phyloP scores from a whole-genome alignment of 2,888 invertebrate genomes.

The Pristionchus exspectatus region DNA sequence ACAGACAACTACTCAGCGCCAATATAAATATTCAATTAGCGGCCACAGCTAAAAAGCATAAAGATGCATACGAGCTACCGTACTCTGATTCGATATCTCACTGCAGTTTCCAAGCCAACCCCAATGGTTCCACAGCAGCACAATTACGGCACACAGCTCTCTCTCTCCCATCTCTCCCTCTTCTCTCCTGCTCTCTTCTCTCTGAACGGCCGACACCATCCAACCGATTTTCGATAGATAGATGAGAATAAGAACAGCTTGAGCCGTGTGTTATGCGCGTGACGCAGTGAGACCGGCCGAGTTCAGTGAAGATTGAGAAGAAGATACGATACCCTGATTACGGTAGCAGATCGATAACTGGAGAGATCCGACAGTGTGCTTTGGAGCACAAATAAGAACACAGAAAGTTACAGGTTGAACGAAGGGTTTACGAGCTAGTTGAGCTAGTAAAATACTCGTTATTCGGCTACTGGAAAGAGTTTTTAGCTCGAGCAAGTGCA shows the following conservation, averaged over 20 bases:
- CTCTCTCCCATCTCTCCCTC: not conserved
- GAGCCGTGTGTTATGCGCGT: not conserved
- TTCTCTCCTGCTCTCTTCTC: not conserved
- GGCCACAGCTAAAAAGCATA: too few species aligned
- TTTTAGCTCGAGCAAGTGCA: not conserved
- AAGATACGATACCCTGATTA: not conserved
- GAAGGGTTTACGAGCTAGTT: not conserved
- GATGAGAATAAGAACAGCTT: not conserved
- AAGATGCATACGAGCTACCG: too few species aligned
- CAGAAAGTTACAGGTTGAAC: constrained; percentile 7
- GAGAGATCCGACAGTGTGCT: not conserved
- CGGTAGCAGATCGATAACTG: not conserved
- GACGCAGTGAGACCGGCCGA: not conserved
- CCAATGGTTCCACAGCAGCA: not conserved
- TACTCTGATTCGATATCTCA: not conserved
- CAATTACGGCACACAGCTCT: not conserved
- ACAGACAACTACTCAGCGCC: too few species aligned
- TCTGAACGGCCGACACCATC: not conserved
- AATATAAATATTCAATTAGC: too few species aligned
- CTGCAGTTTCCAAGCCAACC: not conserved
- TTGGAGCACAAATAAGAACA: not conserved
- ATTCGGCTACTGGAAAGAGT: not conserved
- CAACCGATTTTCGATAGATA: not conserved
- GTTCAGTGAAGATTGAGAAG: not conserved
- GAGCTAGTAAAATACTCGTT: not conserved